Base-by-base conservation (phyloP, 2,113 vertebrate genomes). In the Etheostoma cragini region DNA sequence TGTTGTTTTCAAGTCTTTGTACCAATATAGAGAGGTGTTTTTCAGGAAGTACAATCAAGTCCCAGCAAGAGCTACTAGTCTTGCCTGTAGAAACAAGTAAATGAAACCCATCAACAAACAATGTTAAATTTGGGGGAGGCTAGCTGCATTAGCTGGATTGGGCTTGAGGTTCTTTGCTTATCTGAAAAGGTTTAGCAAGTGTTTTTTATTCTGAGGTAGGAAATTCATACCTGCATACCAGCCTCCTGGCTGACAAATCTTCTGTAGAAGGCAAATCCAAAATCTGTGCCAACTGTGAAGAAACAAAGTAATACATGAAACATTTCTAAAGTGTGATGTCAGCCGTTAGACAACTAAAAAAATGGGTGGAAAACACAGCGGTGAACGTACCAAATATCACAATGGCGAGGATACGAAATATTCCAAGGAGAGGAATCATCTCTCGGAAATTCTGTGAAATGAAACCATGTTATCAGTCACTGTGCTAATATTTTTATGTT, bases 221-320 rank as follows among this genome's bases (percentile, higher is more conserved):
- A 35, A 30, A 54, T 14, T 22, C 83, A 15, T 83, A 96, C 95
- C 90, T 87, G 84, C 52, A 94, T 57, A 14, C 85, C 95, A 19
- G 14, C 76, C 2, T 78, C 92, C n/a, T 94, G 60, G 2, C 53
- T 75, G 69, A 94, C 50, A 88, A 97, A 98, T 86, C 97, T 94
- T 95, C 97, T 96, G 92, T 96, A 98, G 54, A 98, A 92, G 77
- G 97, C 97, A 88, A 97, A 97, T 77, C 96, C 96, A 82, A 97
- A 89, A 81, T 98, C 97, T 11, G 83, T 89, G 1, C 70, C 93
- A 80, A 98, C 97, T 98, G 86, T 98, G 86, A 71, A 87, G 70
- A 80, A 73, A 94, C 24, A 93, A 86, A 42, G 1, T 2, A 65
- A 68, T 17, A 16, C 47, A 64, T 42, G 11, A 0, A 60, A 68